Evolutionary conservation across 2,113 vertebrate species (phyloP).

Genomic region (Barbus barbus): DNA sequence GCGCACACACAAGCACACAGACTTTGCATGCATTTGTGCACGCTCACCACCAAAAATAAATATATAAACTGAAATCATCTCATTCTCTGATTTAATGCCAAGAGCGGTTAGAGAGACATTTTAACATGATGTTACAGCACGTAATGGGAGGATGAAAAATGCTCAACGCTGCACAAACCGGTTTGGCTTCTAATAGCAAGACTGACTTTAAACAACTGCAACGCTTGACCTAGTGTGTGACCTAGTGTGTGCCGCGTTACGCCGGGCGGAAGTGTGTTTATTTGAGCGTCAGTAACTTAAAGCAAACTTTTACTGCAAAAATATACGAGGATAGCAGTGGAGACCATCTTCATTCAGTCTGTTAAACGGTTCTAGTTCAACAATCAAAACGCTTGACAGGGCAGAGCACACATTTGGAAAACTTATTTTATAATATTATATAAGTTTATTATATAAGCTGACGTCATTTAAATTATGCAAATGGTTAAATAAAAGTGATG

Average conservation of each 20-base stretch:
- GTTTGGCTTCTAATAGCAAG: conserved; percentile 63
- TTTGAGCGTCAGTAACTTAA: conserved; percentile 31
- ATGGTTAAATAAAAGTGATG: too few relatives aligned
- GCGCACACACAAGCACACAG: conserved; percentile 63
- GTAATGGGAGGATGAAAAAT: conserved; percentile 67
- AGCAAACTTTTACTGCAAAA: conserved; percentile 35
- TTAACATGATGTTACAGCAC: conserved; percentile 69
- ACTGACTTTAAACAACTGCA: conserved; percentile 48
- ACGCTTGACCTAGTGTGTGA: conserved; percentile 24
- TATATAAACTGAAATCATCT: conserved; percentile 76
- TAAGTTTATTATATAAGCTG: neutral
- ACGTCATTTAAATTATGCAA: too few relatives aligned
- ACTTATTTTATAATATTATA: neutral
- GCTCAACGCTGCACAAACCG: conserved; percentile 68
- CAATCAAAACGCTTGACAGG: neutral
- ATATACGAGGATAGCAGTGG: conserved; percentile 5
- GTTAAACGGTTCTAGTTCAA: neutral
- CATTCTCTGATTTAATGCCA: conserved; percentile 74
- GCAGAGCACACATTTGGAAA: too few relatives aligned
- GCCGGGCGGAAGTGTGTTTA: conserved; percentile 44
- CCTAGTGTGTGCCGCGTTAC: conserved; percentile 26
- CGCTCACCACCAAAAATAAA: conserved; percentile 73
- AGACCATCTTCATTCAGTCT: conserved; percentile 23
- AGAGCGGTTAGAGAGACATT: conserved; percentile 70
- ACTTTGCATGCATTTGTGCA: conserved; percentile 51